Conservation (phyloP, 2,113 vertebrate genomes). For the Eudyptes chrysolophus region DNA sequence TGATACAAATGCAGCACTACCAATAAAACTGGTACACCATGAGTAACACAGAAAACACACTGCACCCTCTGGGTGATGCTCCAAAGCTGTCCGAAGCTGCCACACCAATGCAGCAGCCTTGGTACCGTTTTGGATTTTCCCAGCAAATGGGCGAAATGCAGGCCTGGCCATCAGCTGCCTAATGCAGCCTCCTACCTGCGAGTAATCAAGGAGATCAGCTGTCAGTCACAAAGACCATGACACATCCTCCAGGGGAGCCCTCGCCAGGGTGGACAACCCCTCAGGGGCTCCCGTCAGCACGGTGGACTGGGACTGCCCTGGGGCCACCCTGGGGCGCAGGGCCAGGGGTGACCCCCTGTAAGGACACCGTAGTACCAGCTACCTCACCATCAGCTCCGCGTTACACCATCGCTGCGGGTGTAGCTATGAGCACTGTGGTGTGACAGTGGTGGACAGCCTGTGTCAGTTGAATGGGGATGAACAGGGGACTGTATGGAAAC, state of each 20-base stretch:
- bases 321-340: too few relatives aligned
- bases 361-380: not conserved
- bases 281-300: not conserved
- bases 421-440: too few relatives aligned
- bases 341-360: too few relatives aligned
- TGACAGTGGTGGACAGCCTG: not conserved
- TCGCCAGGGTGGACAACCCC: not conserved
- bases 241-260: not conserved
- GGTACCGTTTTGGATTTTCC: not conserved
- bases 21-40: not conserved
- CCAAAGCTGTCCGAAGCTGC: not conserved
- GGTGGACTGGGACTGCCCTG: not conserved
- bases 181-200: not conserved
- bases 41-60: not conserved
- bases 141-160: not conserved
- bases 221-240: not conserved
- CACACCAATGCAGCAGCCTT: not conserved
- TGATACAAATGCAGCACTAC: not conserved
- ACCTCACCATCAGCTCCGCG: not conserved
- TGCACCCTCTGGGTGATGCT: not conserved
- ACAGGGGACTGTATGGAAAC: not conserved
- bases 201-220: not conserved
- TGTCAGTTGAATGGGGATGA: not conserved
- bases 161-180: not conserved
- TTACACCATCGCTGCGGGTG: too few relatives aligned